Base-by-base conservation (phyloP, 2,797 vertebrate genomes). In the Spondyliosoma cantharus region DNA sequence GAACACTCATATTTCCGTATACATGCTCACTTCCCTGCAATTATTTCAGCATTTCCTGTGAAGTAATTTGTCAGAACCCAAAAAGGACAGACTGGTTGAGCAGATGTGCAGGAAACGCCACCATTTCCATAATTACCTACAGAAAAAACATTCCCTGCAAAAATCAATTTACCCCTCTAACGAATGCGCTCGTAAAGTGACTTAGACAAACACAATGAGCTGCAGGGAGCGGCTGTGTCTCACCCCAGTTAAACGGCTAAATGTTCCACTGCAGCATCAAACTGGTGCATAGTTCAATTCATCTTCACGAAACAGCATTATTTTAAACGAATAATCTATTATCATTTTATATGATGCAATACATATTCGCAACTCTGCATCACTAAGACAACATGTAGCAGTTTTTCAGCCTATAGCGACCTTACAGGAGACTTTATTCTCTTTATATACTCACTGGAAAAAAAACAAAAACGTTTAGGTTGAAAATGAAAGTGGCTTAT, bases 91-190 rank as follows among this genome's bases (percentile, higher is more conserved):
- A 57, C 60, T 68, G 84, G 61, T 63, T 46, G 61, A 86, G 76
- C 90, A 89, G 89, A 90, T 91, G 89, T 82, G 81, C 84, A 85
- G 79, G 81, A 86, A 87, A 85, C 70, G 4, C 53, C 76, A 25
- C 22, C 71, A 79, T 87, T 87, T 86, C 76, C 71, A 81, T 88
- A 88, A 89, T 90, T 84, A 88, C 72, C 77, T 66, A 56, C 67
- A 66, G 48, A 71, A 66, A 78, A 81, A 77, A 64, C 59, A 50
- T 45, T 74, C 75, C 29, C 54, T 60, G 71, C 62, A 79, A 82
- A 86, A 87, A 85, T 84, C 75, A 49, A 86, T 87, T 83, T 81
- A 60, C 69, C 42, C 46, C 69, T 69, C 64, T 46, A 87, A 86
- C 48, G 17, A 84, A 87, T 74, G 72, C 7, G 11, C 74, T 85